Base-by-base conservation (phyloP, 1,140 invertebrate species). In the Drosophila persimilis region DNA sequence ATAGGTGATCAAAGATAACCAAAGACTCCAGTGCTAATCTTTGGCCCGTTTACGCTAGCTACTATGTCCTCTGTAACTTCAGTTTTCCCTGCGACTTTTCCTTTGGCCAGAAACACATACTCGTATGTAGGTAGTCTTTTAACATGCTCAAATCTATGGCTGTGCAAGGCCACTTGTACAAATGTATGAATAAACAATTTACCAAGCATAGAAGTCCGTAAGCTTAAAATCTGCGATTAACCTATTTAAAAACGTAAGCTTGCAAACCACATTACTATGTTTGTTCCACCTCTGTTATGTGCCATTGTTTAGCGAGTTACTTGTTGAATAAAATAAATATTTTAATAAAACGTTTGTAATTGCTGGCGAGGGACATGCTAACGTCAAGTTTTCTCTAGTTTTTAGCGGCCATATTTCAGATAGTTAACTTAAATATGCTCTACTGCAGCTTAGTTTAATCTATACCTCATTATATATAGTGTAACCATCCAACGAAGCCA, bases 211-310 rank as follows among this genome's bases (percentile, higher is more conserved):
- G 20, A 57, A 67, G 41, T 44, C 44, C 62, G 63, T 56, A 54
- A 67, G 57, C 69, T 24, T 45, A 48, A 78, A 86, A 86, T 88
- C 83, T 81, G 65, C 74, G 70, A 83, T 86, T 86, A 86, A 76
- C 83, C 83, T 76, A 81, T 88, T 86, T 88, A 83, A 83, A 79
- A 79, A 88, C 81, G 76, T 79, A 81, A 88, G 88, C 74, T 86
- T 88, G 77, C 85, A 76, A 81, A 86, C 67, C 59, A 46, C 66
- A 67, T 46, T 63, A 52, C 61, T 39, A 39, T 39, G n/a, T 47
- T 29, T 22, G n/a, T 24, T 15, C 39, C 55, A 17, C 57, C 50
- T 44, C 13, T 3, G 22, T 48, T 39, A 31, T n/a, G 46, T 48
- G 45, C 26, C 48, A 41, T 55, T 20, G 39, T 35, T n/a, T 17